Evolutionary conservation across 2,113 vertebrate genomes (phyloP).

Genomic region (Xyliphius kryptos): DNA sequence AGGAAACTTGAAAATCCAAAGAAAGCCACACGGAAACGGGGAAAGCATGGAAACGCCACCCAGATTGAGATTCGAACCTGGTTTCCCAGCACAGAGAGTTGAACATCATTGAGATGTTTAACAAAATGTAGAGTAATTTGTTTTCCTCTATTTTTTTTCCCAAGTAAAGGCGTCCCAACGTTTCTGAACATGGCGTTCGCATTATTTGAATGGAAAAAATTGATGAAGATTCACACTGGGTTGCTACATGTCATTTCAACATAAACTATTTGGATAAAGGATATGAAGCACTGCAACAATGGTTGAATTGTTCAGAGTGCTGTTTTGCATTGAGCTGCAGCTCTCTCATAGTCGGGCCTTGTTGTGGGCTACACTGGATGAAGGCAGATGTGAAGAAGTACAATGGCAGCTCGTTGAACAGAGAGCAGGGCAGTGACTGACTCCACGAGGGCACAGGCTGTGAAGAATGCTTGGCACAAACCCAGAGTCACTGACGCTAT

Average conservation of each 20-base stretch:
- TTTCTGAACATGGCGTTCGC: no score
- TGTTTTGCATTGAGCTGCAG: constrained; percentile 72
- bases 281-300: constrained; percentile 57
- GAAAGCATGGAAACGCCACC: no score
- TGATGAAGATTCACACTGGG: not conserved
- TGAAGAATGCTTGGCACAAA: constrained; percentile 81
- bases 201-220: no score
- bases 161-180: not conserved
- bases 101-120: not conserved
- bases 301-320: constrained; percentile 63
- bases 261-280: constrained; percentile 48
- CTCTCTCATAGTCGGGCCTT: constrained; percentile 81
- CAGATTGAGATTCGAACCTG: no score
- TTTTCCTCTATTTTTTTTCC: not conserved
- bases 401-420: constrained; percentile 78
- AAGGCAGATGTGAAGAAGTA: constrained; percentile 84
- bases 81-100: no score
- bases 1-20: no score
- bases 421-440: constrained; percentile 91
- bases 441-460: constrained; percentile 78
- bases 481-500: constrained; percentile 77
- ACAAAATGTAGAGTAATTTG: not conserved
- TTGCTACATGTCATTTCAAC: constrained; percentile 40
- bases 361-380: constrained; percentile 71
- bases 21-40: no score